Percentiles rank a stretch among this genome's conserved stretches.
These are phyloP conservation scores for Onychostruthus taczanowskii DNA, from an alignment of 2,113 vertebrate species.

Conservation along the genomic window DNA sequence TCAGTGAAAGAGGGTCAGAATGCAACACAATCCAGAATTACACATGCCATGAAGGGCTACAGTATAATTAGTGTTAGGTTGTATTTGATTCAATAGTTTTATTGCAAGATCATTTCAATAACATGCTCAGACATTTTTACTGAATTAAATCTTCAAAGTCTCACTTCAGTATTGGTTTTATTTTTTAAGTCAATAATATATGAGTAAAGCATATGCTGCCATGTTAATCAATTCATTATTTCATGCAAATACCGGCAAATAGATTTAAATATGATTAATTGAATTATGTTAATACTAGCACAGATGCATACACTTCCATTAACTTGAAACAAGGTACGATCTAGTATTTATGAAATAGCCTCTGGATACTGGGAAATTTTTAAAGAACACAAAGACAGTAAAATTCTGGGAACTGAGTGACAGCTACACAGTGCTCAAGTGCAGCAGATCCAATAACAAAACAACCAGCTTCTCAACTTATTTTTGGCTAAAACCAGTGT, in stretches of 20 bases:
- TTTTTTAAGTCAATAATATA: background rate
- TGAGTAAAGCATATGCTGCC: background rate
- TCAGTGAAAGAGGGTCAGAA: background rate
- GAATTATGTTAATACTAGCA: background rate
- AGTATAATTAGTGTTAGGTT: background rate
- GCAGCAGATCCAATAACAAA: slow-evolving; percentile 33
- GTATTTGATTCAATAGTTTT: background rate
- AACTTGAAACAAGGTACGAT: background rate
- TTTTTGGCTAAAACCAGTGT: slow-evolving; percentile 47
- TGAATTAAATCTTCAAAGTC: background rate
- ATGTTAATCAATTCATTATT: slow-evolving; percentile 14
- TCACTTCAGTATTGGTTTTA: background rate
- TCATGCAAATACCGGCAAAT: slow-evolving; percentile 26
- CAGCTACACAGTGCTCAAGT: background rate
- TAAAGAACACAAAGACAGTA: background rate
- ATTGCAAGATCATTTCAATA: background rate
- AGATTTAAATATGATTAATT: slow-evolving; percentile 21
- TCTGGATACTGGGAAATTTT: background rate
- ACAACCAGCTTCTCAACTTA: slow-evolving; percentile 45
- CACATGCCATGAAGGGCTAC: background rate
- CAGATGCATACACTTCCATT: background rate
- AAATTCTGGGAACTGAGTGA: background rate
- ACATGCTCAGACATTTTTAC: background rate
- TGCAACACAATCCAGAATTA: background rate
- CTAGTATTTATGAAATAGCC: background rate